Conservation (phyloP, 2,113 vertebrate genomes). For the Drymodes brunneopygia region DNA sequence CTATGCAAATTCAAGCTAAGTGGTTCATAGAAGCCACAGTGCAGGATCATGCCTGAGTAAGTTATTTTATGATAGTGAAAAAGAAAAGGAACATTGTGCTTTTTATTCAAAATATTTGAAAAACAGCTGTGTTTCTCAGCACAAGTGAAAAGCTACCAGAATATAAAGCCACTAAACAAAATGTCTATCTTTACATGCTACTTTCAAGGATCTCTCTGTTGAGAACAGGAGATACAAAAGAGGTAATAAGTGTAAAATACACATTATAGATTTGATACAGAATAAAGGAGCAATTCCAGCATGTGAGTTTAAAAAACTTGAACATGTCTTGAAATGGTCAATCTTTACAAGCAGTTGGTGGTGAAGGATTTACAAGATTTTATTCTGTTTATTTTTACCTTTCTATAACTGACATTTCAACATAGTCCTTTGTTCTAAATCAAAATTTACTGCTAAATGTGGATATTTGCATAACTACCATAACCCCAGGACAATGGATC, state of each 20-base stretch:
- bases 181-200: background rate
- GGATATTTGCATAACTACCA: background rate
- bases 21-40: background rate
- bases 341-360: background rate
- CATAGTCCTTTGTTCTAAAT: background rate
- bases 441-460: background rate
- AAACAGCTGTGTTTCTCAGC: background rate
- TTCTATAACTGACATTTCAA: background rate
- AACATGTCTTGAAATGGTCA: background rate
- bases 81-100: background rate
- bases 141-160: background rate
- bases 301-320: background rate
- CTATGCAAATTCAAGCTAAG: background rate
- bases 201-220: background rate
- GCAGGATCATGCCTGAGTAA: background rate
- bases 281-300: background rate
- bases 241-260: fast-evolving
- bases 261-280: background rate
- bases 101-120: background rate
- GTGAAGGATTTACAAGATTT: background rate
- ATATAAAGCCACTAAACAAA: background rate
- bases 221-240: background rate
- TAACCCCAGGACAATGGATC: background rate
- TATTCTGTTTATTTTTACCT: background rate
- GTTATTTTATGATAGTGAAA: background rate